Conservation (phyloP, 1,140 invertebrate species). For the Rhynchophorus ferrugineus region DNA sequence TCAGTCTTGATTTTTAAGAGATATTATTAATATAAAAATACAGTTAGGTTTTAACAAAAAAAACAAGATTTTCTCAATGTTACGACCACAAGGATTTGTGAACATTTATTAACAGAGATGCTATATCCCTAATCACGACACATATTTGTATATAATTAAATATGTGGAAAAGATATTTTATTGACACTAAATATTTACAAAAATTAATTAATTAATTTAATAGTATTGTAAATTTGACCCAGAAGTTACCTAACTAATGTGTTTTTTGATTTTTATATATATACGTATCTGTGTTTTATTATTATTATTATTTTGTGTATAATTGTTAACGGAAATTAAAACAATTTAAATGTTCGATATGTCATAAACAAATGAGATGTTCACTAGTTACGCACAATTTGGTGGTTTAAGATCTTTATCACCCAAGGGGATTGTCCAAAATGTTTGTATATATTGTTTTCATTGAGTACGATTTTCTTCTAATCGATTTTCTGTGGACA, state of each 20-base stretch:
- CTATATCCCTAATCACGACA: slow-evolving; percentile 39
- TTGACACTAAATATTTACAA: slow-evolving; percentile 31
- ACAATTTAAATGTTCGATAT: slow-evolving; percentile 2
- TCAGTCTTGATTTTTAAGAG: slow-evolving; percentile 17
- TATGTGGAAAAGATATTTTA: slow-evolving; percentile 30
- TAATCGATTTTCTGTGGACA: no score
- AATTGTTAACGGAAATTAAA: slow-evolving; percentile 15
- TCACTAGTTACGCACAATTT: no score
- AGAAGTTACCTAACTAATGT: slow-evolving; percentile 21
- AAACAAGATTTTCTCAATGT: slow-evolving; percentile 33
- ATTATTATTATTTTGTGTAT: slow-evolving; percentile 5
- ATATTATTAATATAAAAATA: slow-evolving; percentile 29
- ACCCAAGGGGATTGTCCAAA: no score
- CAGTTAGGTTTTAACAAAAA: slow-evolving; percentile 28
- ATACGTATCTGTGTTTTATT: slow-evolving; percentile 23
- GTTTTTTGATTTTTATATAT: slow-evolving; percentile 18
- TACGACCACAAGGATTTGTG: slow-evolving; percentile 32
- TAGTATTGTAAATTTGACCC: slow-evolving; percentile 27
- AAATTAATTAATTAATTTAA: slow-evolving; percentile 30
- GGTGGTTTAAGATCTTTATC: no score
- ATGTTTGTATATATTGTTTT: no score
- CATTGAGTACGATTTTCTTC: no score
- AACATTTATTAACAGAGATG: slow-evolving; percentile 29
- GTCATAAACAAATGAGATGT: no score
- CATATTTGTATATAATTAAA: slow-evolving; percentile 32